Percentiles rank a stretch among this genome's conserved stretches.
Evolutionary conservation across 2,113 vertebrate genomes (phyloP).

Genomic region (Psophia crepitans): DNA sequence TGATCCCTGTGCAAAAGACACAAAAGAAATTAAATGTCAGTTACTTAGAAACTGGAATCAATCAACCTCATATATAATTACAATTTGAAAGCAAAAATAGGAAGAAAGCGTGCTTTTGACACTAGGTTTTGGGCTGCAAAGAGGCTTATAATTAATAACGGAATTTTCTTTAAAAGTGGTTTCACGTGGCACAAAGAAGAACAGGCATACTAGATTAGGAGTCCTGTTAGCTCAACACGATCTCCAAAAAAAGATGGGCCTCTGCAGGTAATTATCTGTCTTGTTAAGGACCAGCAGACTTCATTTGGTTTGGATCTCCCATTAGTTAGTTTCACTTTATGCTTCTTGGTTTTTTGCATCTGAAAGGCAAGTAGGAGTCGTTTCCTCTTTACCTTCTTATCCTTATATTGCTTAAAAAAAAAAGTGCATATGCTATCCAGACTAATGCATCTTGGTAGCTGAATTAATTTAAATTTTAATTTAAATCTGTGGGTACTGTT

Average conservation of each 20-base stretch:
- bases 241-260: not conserved
- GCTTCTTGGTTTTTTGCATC: not conserved
- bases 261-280: not conserved
- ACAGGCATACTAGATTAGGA: not conserved
- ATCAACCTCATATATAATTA: not conserved
- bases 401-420: not conserved
- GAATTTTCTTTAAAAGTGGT: not conserved
- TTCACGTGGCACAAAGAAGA: not conserved
- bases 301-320: not conserved
- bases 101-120: not conserved
- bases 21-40: slow-evolving; percentile 9
- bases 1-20: not conserved
- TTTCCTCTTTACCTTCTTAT: not conserved
- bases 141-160: not conserved
- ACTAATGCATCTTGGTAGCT: not conserved
- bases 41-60: not conserved
- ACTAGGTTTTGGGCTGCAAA: not conserved
- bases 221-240: not conserved
- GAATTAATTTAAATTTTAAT: not conserved
- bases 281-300: not conserved
- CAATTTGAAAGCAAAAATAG: not conserved
- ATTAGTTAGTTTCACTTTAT: not conserved
- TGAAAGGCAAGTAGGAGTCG: not conserved
- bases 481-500: not conserved
- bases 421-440: not conserved